Conservation (phyloP, 2,888 invertebrate species). For the Phragmatobia fuliginosa region DNA sequence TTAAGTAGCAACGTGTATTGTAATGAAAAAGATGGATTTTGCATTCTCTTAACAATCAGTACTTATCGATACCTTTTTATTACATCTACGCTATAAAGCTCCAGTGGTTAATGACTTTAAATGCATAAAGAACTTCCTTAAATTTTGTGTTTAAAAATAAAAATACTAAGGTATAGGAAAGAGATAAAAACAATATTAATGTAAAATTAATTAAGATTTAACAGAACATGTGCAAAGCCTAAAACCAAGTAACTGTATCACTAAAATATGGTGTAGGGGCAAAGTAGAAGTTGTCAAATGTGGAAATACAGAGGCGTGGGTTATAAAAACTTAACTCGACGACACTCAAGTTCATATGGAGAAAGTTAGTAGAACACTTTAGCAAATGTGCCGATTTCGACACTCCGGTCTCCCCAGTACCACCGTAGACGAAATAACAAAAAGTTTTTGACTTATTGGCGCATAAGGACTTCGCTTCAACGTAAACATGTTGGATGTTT, state of each 20-base stretch:
- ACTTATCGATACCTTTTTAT: background rate
- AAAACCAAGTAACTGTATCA: slow-evolving; percentile 30
- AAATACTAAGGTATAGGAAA: background rate
- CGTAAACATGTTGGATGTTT: slow-evolving; percentile 79
- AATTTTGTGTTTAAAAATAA: background rate
- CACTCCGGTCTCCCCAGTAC: slow-evolving; percentile 60
- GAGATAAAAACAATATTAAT: slow-evolving; percentile 21
- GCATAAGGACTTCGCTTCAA: slow-evolving; percentile 50
- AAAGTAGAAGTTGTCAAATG: slow-evolving; percentile 63
- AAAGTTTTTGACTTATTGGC: slow-evolving; percentile 69
- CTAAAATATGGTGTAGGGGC: slow-evolving; percentile 44
- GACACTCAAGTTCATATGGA: slow-evolving; percentile 73
- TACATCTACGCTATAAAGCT: background rate
- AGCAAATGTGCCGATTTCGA: slow-evolving; percentile 76
- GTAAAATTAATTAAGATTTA: slow-evolving; percentile 45
- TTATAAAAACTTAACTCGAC: slow-evolving; percentile 72
- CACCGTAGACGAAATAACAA: slow-evolving; percentile 68
- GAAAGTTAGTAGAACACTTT: slow-evolving; percentile 77
- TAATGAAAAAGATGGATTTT: slow-evolving; percentile 58
- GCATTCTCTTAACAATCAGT: slow-evolving; percentile 26
- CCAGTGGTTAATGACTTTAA: background rate
- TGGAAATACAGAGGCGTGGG: slow-evolving; percentile 61
- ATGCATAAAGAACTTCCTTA: too few relatives aligned
- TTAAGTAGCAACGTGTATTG: slow-evolving; percentile 63
- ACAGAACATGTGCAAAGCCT: slow-evolving; percentile 38